phyloP scores from a whole-genome alignment of 1,140 invertebrate species.

The Temnothorax nylanderi region DNA sequence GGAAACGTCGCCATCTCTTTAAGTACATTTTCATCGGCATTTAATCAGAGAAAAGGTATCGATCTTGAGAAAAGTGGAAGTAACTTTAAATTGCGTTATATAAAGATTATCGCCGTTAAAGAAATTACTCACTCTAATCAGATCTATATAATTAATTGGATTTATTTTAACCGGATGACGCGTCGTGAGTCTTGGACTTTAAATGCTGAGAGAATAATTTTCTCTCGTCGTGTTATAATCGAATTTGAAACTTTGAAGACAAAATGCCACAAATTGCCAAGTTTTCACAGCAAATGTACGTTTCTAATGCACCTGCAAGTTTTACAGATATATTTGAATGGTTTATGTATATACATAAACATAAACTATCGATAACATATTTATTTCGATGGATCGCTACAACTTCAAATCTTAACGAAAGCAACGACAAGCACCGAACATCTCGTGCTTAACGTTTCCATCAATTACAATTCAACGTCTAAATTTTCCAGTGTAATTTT shows the following conservation, averaged over 20 bases:
- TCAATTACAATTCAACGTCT: conserved; percentile 35
- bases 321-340: neutral
- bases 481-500: conserved; percentile 65
- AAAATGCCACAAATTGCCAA: neutral
- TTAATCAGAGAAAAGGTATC: conserved; percentile 55
- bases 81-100: conserved; percentile 52
- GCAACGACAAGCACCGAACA: conserved; percentile 34
- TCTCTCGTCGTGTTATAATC: neutral
- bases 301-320: neutral
- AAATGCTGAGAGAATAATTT: conserved; percentile 25
- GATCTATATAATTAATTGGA: conserved; percentile 45
- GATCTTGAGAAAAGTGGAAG: conserved; percentile 38
- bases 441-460: conserved; percentile 55
- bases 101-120: conserved; percentile 45
- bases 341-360: no score
- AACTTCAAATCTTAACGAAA: conserved; percentile 59
- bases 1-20: neutral
- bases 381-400: conserved; percentile 25
- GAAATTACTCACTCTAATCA: conserved; percentile 45
- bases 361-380: conserved; percentile 15
- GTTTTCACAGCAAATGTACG: neutral
- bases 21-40: conserved; percentile 44
- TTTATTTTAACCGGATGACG: conserved; percentile 33
- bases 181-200: conserved; percentile 18
- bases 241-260: conserved; percentile 12